Evolutionary conservation across 2,797 vertebrate genomes (phyloP).

Genomic region (Muscicapa comitata): DNA sequence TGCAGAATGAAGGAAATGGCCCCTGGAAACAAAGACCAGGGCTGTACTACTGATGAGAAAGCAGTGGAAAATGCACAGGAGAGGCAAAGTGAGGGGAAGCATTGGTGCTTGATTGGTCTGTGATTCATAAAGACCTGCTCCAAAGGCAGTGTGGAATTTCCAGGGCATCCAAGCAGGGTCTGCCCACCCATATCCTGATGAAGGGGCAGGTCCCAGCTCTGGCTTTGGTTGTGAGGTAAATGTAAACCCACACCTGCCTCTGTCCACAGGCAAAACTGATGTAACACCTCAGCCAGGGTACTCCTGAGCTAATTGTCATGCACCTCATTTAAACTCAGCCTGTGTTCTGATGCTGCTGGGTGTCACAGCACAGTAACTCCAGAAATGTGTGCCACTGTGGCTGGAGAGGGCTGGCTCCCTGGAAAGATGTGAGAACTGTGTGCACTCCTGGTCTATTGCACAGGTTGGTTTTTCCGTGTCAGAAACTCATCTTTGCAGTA

Average conservation of each 20-base stretch:
- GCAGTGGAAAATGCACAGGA: neutral
- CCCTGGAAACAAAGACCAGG: neutral
- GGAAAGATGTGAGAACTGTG: neutral
- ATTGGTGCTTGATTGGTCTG: neutral
- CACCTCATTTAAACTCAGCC: neutral
- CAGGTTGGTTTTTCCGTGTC: neutral
- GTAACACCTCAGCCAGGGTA: neutral
- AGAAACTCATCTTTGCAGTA: neutral
- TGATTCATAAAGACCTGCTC: neutral
- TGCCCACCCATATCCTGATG: neutral
- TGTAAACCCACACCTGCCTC: neutral
- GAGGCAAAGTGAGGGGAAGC: neutral
- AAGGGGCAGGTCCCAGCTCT: neutral
- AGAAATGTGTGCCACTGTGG: neutral
- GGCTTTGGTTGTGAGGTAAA: neutral
- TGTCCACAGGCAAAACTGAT: neutral
- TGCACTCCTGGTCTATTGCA: neutral
- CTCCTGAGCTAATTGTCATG: neutral
- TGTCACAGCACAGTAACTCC: neutral
- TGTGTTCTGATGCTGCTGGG: neutral
- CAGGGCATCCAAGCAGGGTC: fast-evolving
- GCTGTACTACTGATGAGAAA: neutral
- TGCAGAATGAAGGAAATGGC: neutral
- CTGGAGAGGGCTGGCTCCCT: neutral
- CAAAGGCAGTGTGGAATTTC: neutral